phyloP scores from a whole-genome alignment of 1,140 invertebrate species.

The Delia radicum region DNA sequence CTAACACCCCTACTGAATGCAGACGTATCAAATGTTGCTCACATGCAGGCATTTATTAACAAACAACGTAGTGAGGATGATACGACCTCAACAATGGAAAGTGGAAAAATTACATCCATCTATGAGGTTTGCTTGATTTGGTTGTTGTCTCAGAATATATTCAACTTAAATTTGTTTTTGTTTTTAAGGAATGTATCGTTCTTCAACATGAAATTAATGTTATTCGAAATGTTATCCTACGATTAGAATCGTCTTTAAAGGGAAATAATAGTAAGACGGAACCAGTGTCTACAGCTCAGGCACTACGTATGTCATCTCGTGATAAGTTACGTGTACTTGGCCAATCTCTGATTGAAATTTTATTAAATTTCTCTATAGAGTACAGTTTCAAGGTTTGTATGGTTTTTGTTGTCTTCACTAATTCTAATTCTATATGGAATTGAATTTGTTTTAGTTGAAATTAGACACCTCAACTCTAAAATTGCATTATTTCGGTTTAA shows the following conservation, averaged over 20 bases:
- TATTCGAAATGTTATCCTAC: slow-evolving; percentile 69
- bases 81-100: slow-evolving; percentile 56
- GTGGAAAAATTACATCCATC: slow-evolving; percentile 70
- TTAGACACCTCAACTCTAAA: too few species aligned
- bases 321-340: slow-evolving; percentile 79
- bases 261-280: slow-evolving; percentile 27
- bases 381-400: slow-evolving; percentile 55
- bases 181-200: slow-evolving; percentile 69
- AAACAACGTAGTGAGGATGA: slow-evolving; percentile 64
- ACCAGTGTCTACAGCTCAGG: slow-evolving; percentile 44
- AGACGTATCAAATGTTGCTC: slow-evolving; percentile 75
- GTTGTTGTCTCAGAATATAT: neutral
- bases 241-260: slow-evolving; percentile 64
- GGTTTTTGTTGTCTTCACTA: too few species aligned
- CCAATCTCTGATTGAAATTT: slow-evolving; percentile 76
- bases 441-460: neutral
- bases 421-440: too few species aligned
- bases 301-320: slow-evolving; percentile 63
- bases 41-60: slow-evolving; percentile 78
- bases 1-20: slow-evolving; percentile 73
- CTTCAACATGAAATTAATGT: slow-evolving; percentile 80
- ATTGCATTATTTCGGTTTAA: too few species aligned
- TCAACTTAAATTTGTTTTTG: neutral
- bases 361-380: slow-evolving; percentile 71
- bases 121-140: slow-evolving; percentile 65